Percentiles rank a stretch among this genome's conserved stretches.
phyloP scores from a whole-genome alignment of 2,888 invertebrate species.

The Synanthedon vespiformis region DNA sequence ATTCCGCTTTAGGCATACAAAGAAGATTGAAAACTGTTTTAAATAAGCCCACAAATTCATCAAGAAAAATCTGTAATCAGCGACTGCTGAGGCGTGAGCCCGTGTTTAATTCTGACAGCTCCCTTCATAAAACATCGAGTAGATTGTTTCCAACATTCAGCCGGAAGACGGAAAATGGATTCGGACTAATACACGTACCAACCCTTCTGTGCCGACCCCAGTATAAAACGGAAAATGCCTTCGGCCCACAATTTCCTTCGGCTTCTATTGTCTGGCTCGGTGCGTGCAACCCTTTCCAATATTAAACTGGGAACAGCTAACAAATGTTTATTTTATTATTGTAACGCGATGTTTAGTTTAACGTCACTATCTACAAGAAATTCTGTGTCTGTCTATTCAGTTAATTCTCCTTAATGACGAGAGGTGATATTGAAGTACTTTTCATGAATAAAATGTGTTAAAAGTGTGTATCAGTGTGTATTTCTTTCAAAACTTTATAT shows the following conservation, averaged over 20 bases:
- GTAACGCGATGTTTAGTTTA: too few relatives aligned
- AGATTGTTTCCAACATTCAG: slow-evolving; percentile 54
- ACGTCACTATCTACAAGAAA: too few relatives aligned
- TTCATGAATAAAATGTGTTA: too few relatives aligned
- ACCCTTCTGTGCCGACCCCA: slow-evolving; percentile 27
- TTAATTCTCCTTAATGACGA: too few relatives aligned
- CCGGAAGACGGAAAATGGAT: slow-evolving; percentile 56
- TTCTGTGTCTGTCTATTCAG: too few relatives aligned
- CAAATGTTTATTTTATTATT: slow-evolving; percentile 14
- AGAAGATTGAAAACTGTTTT: too few relatives aligned
- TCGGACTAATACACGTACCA: slow-evolving; percentile 53
- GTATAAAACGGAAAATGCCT: slow-evolving; percentile 56
- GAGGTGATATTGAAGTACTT: too few relatives aligned
- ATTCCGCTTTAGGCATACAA: too few relatives aligned
- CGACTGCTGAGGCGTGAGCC: not conserved
- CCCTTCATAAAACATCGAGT: slow-evolving; percentile 46
- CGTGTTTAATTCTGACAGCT: slow-evolving; percentile 17
- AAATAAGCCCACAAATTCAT: too few relatives aligned
- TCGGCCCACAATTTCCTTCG: slow-evolving; percentile 49
- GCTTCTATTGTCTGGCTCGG: slow-evolving; percentile 52
- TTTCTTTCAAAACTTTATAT: too few relatives aligned
- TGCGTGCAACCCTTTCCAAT: slow-evolving; percentile 50
- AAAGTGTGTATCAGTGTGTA: too few relatives aligned
- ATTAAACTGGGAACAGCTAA: slow-evolving; percentile 36
- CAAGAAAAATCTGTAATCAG: not conserved